Evolutionary conservation across 2,888 invertebrate species (phyloP).

Genomic region (Ophion costatus): DNA sequence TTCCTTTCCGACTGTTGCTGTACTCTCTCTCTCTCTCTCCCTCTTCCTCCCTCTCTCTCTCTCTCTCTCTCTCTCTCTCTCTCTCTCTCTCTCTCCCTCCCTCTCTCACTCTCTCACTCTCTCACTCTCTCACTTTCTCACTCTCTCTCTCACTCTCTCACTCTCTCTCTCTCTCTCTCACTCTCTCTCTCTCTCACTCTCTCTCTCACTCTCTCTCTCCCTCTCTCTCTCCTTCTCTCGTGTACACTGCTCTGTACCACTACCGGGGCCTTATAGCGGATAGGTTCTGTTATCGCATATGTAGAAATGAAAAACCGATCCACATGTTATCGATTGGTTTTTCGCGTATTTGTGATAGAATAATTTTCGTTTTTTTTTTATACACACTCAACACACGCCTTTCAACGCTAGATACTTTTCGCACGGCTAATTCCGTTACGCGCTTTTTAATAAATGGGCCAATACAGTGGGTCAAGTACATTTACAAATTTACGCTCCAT

Average conservation of each 20-base stretch:
- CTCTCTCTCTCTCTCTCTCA: conserved; percentile 70
- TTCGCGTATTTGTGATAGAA: conserved; percentile 3
- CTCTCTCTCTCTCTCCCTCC: no score
- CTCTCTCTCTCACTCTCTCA: neutral
- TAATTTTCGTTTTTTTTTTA: no score
- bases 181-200: neutral
- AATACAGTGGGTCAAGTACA: no score
- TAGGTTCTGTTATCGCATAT: neutral
- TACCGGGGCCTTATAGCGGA: neutral
- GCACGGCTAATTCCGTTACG: no score
- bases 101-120: conserved; percentile 70
- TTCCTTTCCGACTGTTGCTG: conserved; percentile 70
- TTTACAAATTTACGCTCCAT: no score
- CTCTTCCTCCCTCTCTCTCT: neutral
- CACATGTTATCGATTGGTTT: conserved; percentile 1
- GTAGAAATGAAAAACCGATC: conserved; percentile 7
- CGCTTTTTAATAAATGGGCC: no score
- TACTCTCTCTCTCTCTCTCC: conserved; percentile 71
- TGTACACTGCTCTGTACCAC: no score
- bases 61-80: neutral
- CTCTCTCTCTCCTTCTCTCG: no score
- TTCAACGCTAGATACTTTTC: no score
- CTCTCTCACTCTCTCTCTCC: neutral
- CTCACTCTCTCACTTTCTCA: neutral
- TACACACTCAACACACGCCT: no score